Conservation (phyloP, 2,888 invertebrate genomes). For the Megalurothrips usitatus region DNA sequence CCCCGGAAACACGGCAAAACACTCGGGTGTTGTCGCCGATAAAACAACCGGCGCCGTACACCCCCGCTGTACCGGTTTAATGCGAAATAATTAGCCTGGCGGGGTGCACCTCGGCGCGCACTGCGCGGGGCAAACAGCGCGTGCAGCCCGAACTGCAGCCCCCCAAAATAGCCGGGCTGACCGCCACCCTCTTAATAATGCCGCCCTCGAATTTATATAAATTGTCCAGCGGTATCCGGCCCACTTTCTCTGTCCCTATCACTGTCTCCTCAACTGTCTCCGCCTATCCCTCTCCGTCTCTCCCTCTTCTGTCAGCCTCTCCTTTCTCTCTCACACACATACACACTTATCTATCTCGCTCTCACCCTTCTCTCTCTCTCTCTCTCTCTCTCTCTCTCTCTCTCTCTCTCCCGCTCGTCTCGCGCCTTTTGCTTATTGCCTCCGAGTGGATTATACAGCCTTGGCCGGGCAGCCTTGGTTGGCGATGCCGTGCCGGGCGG, state of each 20-base stretch:
- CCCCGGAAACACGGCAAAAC: too few relatives aligned
- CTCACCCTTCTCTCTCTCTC: background rate
- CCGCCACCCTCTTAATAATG: too few relatives aligned
- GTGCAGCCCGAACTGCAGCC: too few relatives aligned
- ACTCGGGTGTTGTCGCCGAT: too few relatives aligned
- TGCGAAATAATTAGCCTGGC: background rate
- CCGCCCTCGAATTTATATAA: too few relatives aligned
- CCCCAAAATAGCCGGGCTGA: too few relatives aligned
- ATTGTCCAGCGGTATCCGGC: too few relatives aligned
- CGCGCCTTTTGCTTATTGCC: constrained; percentile 18
- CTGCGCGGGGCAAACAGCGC: background rate
- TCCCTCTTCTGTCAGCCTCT: too few relatives aligned
- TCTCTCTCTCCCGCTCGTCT: background rate
- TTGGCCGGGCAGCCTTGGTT: background rate
- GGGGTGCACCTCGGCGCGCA: background rate
- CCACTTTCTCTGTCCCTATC: too few relatives aligned
- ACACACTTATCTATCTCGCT: background rate
- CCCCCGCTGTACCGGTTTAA: background rate
- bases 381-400: background rate
- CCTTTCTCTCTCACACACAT: background rate
- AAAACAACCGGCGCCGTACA: too few relatives aligned
- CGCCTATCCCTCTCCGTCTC: too few relatives aligned
- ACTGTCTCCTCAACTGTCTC: too few relatives aligned
- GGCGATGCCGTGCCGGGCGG: background rate
- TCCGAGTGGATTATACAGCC: constrained; percentile 19